Base-by-base conservation (phyloP, 1,140 invertebrate species). In the Glossosoma conforme region DNA sequence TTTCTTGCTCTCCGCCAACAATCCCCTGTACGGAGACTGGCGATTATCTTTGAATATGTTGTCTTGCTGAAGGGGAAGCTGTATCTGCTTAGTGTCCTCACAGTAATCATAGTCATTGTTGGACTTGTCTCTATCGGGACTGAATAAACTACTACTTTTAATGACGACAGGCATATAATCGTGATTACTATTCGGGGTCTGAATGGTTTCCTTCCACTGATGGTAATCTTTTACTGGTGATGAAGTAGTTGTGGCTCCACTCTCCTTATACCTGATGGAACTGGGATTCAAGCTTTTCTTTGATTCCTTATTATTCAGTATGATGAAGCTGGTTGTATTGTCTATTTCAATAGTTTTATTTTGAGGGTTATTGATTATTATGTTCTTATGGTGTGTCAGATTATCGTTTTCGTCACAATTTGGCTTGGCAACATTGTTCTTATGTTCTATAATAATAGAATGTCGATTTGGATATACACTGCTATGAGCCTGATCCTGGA, bases 11-110 rank as follows among this genome's bases (percentile, higher is more conserved):
- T 53, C 55, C 13, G 35, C 25, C 13, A 58, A 46, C 6, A 52
- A 19, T 20, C 38, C 36, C 33, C 46, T 58, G 22, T 58, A 58
- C 10, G 56, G 56, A 6, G 56, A 58, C 33, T 58, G 52, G 20
- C 56, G 35, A 47, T 44, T 53, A 14, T 44, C 46, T 21, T 44
- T 50, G 24, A 58, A 58, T 1, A 58, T 51, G 21, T 58, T 58
- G 30, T 49, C 41, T n/a, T 48, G 44, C 19, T 58, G 41, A n/a
- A 54, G 22, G 0, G 56, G 56, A 3, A 49, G 43, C 44, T 58
- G 56, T 30, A 58, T 58, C 52, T 58, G 50, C 49, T 58, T 58
- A 8, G 56, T 58, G 10, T 58, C 56, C 40, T 58, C 56, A 30
- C 56, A 58, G 33, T 58, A 58, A 15, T 58, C 56, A 28, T 58